Evolutionary conservation across 1,140 invertebrate genomes (phyloP), one percentile per base, ranked within the genome.

Genomic region (Melitaea cinxia): DNA sequence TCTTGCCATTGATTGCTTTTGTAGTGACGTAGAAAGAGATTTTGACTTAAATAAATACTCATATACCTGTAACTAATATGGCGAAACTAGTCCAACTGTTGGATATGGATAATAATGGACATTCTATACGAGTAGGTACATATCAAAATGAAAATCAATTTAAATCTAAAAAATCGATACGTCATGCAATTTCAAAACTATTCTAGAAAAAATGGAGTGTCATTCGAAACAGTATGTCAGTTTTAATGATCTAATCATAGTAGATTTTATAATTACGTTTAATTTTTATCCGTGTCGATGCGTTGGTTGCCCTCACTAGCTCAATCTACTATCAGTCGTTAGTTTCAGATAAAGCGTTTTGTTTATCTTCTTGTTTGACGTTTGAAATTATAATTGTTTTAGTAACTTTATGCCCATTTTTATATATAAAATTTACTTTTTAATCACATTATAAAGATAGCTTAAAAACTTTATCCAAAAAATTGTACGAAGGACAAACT

Each of bases 201-300:
- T n/a, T n/a, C n/a, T n/a, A n/a, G n/a, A n/a, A n/a, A 4, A 30
- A 30, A 30, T 30, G 9, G 9, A 4, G 3, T 35, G 3, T 35
- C 33, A 35, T 28, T 35, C 10, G 33, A 35, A 35, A 6, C 12
- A 35, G 6, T 35, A 35, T 4, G 2, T 6, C 5, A 35, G 9
- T n/a, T n/a, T n/a, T n/a, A n/a, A n/a, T 47, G 23, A 47, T 47
- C 42, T 47, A 47, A 47, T 47, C 42, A 19, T 2, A 12, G 5
- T 15, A 6, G 37, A 42, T 42, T 42, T 42, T 23, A 14, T 47
- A 47, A 47, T 47, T 47, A 47, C 42, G 42, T 24, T 47, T 24
- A 7, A 47, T 23, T 47, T n/a, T 47, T 23, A 12, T 47, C 42
- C 42, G 21, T 17, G 2, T 45, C 42, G 2, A 3, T 14, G 15